Conservation (phyloP, 2,888 invertebrate species). For the Plagodis pulveraria region DNA sequence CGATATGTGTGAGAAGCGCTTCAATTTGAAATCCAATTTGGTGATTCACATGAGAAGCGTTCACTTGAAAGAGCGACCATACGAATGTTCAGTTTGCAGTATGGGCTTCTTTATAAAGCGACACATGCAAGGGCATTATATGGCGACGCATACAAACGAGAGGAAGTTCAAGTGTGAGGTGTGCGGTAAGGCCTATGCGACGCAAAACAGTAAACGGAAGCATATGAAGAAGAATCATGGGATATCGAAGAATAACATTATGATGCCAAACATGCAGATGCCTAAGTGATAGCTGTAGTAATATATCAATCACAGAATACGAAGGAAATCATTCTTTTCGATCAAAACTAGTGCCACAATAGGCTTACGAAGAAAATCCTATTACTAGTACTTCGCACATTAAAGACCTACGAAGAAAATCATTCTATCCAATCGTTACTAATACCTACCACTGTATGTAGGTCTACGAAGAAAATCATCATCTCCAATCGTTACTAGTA, state of each 20-base stretch:
- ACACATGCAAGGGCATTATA: conserved; percentile 51
- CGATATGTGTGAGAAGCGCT: conserved; percentile 74
- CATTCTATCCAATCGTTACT: too few relatives aligned
- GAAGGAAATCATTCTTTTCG: too few relatives aligned
- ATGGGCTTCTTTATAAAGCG: conserved; percentile 78
- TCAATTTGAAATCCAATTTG: conserved; percentile 71
- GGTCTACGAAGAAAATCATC: too few relatives aligned
- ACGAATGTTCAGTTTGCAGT: conserved; percentile 74
- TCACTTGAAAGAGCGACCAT: conserved; percentile 73
- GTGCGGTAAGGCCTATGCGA: conserved; percentile 84
- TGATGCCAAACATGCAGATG: conserved; percentile 27
- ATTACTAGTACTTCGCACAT: too few relatives aligned
- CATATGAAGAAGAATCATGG: conserved; percentile 78
- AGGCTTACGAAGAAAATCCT: too few relatives aligned
- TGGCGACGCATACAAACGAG: conserved; percentile 79
- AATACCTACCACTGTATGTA: too few relatives aligned
- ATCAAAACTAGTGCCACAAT: too few relatives aligned
- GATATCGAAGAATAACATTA: conserved; percentile 27
- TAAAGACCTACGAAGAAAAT: too few relatives aligned
- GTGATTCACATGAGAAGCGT: conserved; percentile 73
- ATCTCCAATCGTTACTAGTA: too few relatives aligned
- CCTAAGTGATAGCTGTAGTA: conserved; percentile 5
- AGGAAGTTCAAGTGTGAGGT: conserved; percentile 85
- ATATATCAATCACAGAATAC: too few relatives aligned
- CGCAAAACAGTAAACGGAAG: conserved; percentile 71